These are phyloP conservation scores for Meandrina meandrites DNA, from an alignment of 92 coral and sea anemone genomes.

Conservation along the genomic window DNA sequence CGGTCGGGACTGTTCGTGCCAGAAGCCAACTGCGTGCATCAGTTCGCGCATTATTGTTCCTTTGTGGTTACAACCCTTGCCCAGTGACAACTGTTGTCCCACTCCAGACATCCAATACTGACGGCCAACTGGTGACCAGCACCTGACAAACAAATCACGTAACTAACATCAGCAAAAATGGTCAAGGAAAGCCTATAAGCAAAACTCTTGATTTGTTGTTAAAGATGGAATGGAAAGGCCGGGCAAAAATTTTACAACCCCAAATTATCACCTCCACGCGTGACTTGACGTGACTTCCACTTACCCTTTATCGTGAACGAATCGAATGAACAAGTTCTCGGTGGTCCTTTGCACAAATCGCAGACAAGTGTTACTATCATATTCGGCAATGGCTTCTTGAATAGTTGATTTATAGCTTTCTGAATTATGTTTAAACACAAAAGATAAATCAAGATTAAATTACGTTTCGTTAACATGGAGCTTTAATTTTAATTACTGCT, in stretches of 20 bases:
- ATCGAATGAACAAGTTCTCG: constrained; percentile 68
- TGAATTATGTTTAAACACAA: constrained; percentile 22
- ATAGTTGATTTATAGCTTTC: constrained; percentile 46
- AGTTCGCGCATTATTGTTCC: constrained; percentile 78
- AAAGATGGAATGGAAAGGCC: no score
- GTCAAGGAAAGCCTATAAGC: background rate
- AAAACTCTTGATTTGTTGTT: no score
- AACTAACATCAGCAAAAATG: background rate
- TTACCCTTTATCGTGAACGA: constrained; percentile 75
- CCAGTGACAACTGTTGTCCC: constrained; percentile 72
- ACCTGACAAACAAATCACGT: constrained; percentile 42
- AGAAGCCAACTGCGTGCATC: constrained; percentile 77
- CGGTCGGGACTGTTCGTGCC: constrained; percentile 92
- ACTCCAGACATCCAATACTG: constrained; percentile 46
- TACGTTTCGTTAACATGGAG: background rate
- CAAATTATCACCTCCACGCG: no score
- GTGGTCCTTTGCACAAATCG: constrained; percentile 64
- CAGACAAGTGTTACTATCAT: constrained; percentile 71
- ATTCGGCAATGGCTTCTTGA: constrained; percentile 70
- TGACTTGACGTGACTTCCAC: background rate
- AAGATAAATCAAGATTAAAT: background rate
- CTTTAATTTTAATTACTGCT: no score
- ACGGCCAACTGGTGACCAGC: constrained; percentile 85
- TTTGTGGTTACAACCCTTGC: constrained; percentile 63
- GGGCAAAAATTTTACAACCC: no score